These are phyloP conservation scores for Silurus glanis DNA, from an alignment of 2,113 vertebrate genomes.

Conservation along the genomic window DNA sequence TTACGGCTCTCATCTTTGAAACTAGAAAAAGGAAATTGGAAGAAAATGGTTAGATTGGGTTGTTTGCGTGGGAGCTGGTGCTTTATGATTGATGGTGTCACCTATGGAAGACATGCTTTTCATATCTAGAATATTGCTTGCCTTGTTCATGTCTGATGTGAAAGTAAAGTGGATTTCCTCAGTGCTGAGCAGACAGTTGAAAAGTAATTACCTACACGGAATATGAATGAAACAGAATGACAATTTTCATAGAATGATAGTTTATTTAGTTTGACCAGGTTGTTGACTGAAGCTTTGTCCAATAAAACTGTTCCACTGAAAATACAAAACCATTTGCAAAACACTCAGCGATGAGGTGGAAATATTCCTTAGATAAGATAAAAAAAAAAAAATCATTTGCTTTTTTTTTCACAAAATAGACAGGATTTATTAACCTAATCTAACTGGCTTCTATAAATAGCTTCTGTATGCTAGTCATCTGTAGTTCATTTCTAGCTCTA, in stretches of 20 bases:
- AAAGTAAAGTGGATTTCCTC: slow-evolving; percentile 42
- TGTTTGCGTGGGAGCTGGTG: slow-evolving; percentile 20
- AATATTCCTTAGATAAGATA: neutral
- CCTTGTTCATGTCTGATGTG: slow-evolving; percentile 38
- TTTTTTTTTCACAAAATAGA: neutral
- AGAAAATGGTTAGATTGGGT: slow-evolving; percentile 27
- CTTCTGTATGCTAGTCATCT: neutral
- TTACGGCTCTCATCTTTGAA: neutral
- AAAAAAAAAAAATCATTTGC: neutral
- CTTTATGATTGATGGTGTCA: slow-evolving; percentile 40
- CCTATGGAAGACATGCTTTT: slow-evolving; percentile 37
- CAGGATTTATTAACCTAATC: neutral
- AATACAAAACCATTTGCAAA: neutral
- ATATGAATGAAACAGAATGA: neutral
- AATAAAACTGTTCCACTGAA: neutral
- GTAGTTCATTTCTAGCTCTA: neutral
- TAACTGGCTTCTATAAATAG: neutral
- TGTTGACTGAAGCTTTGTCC: neutral
- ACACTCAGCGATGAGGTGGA: neutral
- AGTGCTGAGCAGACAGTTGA: slow-evolving; percentile 19
- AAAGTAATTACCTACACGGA: slow-evolving; percentile 38
- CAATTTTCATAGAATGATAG: too few species aligned
- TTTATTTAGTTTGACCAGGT: neutral
- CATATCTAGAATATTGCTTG: slow-evolving; percentile 36
- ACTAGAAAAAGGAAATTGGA: slow-evolving; percentile 10